Percentiles rank a stretch among this genome's conserved stretches.
Conservation (phyloP, 1,140 invertebrate species). For the Tyrophagus putrescentiae region DNA sequence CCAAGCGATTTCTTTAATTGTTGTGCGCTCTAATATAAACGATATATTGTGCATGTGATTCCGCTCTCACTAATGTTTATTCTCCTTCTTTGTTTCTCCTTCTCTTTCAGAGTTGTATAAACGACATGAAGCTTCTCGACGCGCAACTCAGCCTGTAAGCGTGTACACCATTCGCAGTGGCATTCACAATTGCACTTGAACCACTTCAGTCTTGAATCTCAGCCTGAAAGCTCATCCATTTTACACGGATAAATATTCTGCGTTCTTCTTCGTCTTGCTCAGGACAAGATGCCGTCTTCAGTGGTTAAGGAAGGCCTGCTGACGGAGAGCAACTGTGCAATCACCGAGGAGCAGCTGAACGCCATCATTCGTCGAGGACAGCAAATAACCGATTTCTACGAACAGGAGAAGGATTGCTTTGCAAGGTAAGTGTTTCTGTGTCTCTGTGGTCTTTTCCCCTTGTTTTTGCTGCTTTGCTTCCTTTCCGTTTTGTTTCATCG, state of each 20-base stretch:
- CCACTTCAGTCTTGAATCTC: background rate
- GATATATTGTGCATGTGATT: no score
- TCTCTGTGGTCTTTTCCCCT: background rate
- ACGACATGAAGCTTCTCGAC: no score
- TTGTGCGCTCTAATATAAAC: no score
- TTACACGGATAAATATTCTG: background rate
- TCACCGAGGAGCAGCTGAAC: background rate
- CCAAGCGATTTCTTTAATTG: no score
- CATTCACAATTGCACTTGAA: no score
- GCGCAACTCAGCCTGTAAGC: no score
- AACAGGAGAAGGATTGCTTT: background rate
- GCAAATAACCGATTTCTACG: background rate
- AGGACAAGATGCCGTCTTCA: background rate
- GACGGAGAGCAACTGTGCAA: background rate
- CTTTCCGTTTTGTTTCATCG: no score
- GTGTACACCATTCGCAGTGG: no score
- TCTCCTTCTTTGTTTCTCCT: no score
- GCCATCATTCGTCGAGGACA: background rate
- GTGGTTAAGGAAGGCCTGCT: background rate
- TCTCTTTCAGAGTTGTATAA: no score
- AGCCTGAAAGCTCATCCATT: background rate
- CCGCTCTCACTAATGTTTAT: no score
- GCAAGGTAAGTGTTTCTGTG: slow-evolving; percentile 6
- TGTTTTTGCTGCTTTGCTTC: no score
- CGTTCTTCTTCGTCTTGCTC: background rate